phyloP scores from a whole-genome alignment of 1,140 invertebrate species.

The Pentalonia nigronervosa region DNA sequence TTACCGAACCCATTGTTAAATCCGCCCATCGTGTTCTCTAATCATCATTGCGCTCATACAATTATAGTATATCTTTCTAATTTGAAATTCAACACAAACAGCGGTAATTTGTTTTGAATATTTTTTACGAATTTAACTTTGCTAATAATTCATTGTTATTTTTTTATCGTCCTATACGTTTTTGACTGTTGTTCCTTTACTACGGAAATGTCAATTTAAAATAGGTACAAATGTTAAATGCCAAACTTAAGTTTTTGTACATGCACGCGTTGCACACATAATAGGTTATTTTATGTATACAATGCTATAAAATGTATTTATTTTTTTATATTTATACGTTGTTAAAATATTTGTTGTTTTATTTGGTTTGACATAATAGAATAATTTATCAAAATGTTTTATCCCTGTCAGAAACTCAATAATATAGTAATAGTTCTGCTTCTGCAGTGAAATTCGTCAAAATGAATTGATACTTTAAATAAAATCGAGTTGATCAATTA shows the following conservation, averaged over 20 bases:
- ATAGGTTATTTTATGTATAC: not conserved
- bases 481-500: not conserved
- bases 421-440: not conserved
- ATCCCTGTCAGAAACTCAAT: not conserved
- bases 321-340: no score
- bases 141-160: not conserved
- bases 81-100: not conserved
- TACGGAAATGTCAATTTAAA: constrained; percentile 22
- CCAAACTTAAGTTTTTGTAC: not conserved
- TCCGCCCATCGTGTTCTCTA: not conserved
- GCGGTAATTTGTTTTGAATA: not conserved
- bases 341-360: not conserved
- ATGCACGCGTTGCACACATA: not conserved
- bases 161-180: not conserved
- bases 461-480: not conserved
- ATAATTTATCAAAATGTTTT: not conserved
- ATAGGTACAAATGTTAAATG: not conserved
- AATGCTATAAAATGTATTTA: not conserved
- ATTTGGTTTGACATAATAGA: not conserved
- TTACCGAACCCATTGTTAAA: not conserved
- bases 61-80: not conserved
- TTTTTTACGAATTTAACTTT: not conserved
- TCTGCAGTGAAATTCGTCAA: not conserved
- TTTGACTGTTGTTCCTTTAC: not conserved
- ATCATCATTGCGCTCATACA: not conserved